Evolutionary conservation across 2,888 invertebrate species (phyloP).

Genomic region (Candidula unifasciata): DNA sequence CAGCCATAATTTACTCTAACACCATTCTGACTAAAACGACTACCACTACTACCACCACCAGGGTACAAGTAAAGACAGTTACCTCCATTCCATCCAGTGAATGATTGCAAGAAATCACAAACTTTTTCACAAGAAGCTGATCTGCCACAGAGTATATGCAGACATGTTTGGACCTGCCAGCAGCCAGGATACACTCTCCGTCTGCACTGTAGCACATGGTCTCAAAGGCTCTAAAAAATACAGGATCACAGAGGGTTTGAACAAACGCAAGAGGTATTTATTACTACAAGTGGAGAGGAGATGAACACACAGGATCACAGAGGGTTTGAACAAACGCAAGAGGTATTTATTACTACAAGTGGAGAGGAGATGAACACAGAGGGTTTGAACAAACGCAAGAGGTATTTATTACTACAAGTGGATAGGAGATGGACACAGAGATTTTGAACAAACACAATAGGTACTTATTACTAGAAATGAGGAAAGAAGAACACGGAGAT

Average conservation of each 20-base stretch:
- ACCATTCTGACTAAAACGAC: background rate
- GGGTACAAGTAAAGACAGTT: slow-evolving; percentile 45
- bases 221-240: slow-evolving; percentile 88
- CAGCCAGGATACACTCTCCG: slow-evolving; percentile 92
- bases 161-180: slow-evolving; percentile 94
- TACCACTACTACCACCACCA: background rate
- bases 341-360: background rate
- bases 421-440: too few species aligned
- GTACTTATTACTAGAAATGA: background rate
- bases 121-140: slow-evolving; percentile 91
- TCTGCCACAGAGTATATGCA: slow-evolving; percentile 94
- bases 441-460: background rate
- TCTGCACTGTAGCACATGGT: slow-evolving; percentile 95
- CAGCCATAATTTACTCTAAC: too few species aligned
- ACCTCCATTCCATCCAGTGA: slow-evolving; percentile 96
- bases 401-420: background rate
- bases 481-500: too few species aligned
- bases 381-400: background rate
- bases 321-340: background rate
- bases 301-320: slow-evolving; percentile 68
- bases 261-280: background rate
- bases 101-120: slow-evolving; percentile 94
- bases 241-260: background rate
- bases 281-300: too few species aligned
- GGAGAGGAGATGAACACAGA: too few species aligned